Base-by-base conservation (phyloP, 2,113 vertebrate species). In the Microcebus murinus region DNA sequence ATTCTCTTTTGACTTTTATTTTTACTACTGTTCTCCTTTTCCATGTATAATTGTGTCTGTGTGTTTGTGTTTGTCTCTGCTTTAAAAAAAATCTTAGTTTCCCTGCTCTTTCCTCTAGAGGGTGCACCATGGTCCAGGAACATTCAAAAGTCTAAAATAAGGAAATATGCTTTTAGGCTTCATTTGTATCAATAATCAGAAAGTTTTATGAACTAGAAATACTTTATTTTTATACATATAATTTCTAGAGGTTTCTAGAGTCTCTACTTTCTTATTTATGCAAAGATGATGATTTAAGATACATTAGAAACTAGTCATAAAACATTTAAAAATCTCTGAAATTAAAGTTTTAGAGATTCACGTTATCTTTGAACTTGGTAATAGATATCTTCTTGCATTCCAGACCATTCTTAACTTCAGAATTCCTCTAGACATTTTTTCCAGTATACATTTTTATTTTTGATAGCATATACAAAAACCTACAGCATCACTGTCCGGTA, bases 91-190 rank as follows among this genome's bases (percentile, higher is more conserved):
- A 39, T 81, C 55, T 86, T 61, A n/a, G 8, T 79, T 79, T 92
- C 21, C n/a, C 45, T 50, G 12, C 31, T 76, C 11, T 68, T 76
- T 52, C 92, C 82, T 96, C 95, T 94, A 94, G 94, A 96, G 83
- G 93, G 93, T 91, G 74, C 93, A 91, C n/a, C 34, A 1, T 52
- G 29, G 48, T 39, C 34, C 74, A 11, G 48, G 27, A 92, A 93
- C 63, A 81, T 55, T 70, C 63, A 68, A 25, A 25, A 95, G 65
- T 90, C 87, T 97, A 77, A 91, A 95, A 67, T 77, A 83, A 85
- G 68, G 20, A 94, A 87, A 34, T 21, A 39, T 55, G 45, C 14
- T 68, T 81, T 80, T 82, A 21, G 36, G 29, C 50, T 50, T 67
- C 34, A 61, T 80, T 74, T 48, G 0, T 76, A 17, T 94, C 57